Evolutionary conservation across 1,140 invertebrate species (phyloP).

Genomic region (Melitaea cinxia): DNA sequence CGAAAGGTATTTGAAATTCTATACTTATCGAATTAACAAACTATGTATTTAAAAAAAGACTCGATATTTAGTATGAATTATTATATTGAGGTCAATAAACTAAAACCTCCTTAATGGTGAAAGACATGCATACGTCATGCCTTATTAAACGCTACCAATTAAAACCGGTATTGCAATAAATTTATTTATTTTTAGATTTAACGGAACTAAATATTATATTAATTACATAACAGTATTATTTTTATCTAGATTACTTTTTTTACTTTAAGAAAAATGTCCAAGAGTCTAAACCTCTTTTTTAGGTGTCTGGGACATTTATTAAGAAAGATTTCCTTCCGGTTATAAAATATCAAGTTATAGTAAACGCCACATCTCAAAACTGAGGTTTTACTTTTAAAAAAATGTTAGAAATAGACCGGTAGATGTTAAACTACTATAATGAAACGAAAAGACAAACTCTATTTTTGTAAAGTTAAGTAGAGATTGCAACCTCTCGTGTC

Average conservation of each 20-base stretch:
- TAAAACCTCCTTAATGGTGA: not conserved
- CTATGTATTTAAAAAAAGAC: too few species aligned
- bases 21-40: not conserved
- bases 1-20: constrained; percentile 6
- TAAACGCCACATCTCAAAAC: too few species aligned
- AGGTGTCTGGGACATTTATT: too few species aligned
- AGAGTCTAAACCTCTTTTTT: too few species aligned
- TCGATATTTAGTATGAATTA: not conserved
- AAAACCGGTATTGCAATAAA: not conserved
- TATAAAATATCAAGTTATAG: too few species aligned
- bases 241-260: not conserved
- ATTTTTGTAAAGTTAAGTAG: too few species aligned
- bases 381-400: too few species aligned
- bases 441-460: too few species aligned
- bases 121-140: not conserved
- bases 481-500: too few species aligned
- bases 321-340: too few species aligned
- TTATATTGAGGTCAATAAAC: not conserved
- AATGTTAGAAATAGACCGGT: too few species aligned
- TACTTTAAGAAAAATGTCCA: not conserved
- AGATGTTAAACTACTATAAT: too few species aligned
- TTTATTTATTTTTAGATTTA: constrained; percentile 3
- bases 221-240: not conserved
- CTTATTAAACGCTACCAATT: not conserved
- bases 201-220: constrained; percentile 9